Evolutionary conservation across 2,888 invertebrate genomes (phyloP).

Genomic region (Neoascia interrupta): DNA sequence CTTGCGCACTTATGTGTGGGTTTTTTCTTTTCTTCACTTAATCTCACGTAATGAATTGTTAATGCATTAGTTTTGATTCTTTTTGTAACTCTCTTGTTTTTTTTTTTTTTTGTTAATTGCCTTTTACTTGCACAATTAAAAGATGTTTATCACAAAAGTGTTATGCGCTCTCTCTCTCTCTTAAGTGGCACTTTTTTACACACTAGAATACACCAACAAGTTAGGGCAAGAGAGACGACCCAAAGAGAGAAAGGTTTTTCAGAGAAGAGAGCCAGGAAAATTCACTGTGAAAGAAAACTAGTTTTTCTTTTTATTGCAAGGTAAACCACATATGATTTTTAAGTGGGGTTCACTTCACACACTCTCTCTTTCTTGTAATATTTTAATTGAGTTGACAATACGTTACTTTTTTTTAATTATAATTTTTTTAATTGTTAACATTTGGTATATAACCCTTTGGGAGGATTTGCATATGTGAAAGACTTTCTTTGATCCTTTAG

Average conservation of each 20-base stretch:
- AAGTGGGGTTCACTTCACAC: slow-evolving; percentile 51
- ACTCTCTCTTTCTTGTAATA: slow-evolving; percentile 55
- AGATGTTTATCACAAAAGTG: slow-evolving; percentile 28
- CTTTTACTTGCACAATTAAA: slow-evolving; percentile 58
- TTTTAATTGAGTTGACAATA: slow-evolving; percentile 62
- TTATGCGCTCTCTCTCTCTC: not conserved
- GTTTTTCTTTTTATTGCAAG: slow-evolving; percentile 52
- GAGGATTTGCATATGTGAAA: too few species aligned
- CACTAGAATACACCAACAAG: slow-evolving; percentile 24
- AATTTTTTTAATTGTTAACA: slow-evolving; percentile 39
- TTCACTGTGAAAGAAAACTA: slow-evolving; percentile 46
- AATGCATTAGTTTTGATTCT: slow-evolving; percentile 23
- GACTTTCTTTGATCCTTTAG: slow-evolving; percentile 35
- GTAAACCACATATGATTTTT: slow-evolving; percentile 67
- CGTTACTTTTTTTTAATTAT: slow-evolving; percentile 26
- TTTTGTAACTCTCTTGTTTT: slow-evolving; percentile 24
- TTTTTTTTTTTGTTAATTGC: slow-evolving; percentile 47
- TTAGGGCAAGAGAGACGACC: not conserved
- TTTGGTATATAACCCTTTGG: slow-evolving; percentile 17
- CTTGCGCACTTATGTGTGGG: slow-evolving; percentile 32
- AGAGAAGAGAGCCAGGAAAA: slow-evolving; percentile 25
- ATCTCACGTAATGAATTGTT: slow-evolving; percentile 47
- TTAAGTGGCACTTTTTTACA: not conserved
- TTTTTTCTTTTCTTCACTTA: slow-evolving; percentile 43
- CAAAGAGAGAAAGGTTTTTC: slow-evolving; percentile 4